These are phyloP conservation scores for Amblyjoppa fuscipennis DNA, from an alignment of 2,888 invertebrate genomes.

Conservation along the genomic window DNA sequence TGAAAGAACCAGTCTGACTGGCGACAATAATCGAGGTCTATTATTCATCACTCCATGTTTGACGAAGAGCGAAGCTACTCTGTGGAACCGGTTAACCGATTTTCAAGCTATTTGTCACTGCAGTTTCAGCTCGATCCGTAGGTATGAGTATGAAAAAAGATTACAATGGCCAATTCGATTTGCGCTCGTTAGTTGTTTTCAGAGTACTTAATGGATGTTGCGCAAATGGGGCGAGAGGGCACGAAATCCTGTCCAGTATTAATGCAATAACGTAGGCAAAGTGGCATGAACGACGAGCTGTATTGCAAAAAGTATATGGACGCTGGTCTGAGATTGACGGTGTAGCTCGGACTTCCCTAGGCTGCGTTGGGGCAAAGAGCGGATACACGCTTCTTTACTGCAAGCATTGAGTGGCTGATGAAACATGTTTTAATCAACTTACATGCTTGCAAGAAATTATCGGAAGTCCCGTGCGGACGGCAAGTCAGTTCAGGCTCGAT, in stretches of 20 bases:
- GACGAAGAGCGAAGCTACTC: not conserved
- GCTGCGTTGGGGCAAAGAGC: not conserved
- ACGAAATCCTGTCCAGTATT: conserved; percentile 12
- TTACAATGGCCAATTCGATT: conserved; percentile 39
- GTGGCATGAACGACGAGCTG: conserved; percentile 12
- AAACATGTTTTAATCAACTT: conserved; percentile 78
- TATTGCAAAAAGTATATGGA: conserved; percentile 37
- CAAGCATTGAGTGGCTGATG: conserved; percentile 77
- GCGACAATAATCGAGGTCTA: not conserved
- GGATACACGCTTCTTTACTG: conserved; percentile 34
- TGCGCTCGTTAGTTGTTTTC: conserved; percentile 19
- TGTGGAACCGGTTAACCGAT: conserved; percentile 16
- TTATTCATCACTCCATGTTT: not conserved
- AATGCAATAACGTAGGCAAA: conserved; percentile 53
- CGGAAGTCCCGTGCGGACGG: conserved; percentile 17
- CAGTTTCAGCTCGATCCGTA: not conserved
- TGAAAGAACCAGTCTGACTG: not conserved
- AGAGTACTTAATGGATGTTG: not conserved
- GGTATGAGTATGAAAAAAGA: not conserved
- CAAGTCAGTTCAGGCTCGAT: conserved; percentile 2
- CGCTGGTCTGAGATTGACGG: conserved; percentile 20
- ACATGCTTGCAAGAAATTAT: conserved; percentile 78
- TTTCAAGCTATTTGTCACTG: not conserved
- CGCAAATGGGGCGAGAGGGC: not conserved
- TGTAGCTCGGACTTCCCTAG: conserved; percentile 9